phyloP scores from a whole-genome alignment of 2,797 vertebrate genomes.

The Urocyon cinereoargenteus region DNA sequence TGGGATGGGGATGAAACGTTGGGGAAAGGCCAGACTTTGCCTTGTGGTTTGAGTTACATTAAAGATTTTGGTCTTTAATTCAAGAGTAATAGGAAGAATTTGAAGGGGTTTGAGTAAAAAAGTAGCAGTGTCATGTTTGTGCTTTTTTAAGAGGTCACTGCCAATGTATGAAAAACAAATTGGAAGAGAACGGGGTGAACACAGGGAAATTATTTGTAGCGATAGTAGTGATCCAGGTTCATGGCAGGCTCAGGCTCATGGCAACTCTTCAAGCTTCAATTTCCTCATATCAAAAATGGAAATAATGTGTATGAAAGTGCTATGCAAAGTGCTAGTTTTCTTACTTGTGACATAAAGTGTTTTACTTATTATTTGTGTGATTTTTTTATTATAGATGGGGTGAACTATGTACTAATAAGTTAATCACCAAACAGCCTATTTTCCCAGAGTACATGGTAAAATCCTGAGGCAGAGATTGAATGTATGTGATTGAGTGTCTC shows the following conservation, averaged over 20 bases:
- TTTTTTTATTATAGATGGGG: background rate
- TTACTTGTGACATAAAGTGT: background rate
- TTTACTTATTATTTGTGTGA: slow-evolving; percentile 7
- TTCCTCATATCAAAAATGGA: background rate
- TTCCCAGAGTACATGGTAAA: background rate
- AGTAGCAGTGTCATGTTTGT: background rate
- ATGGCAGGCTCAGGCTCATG: background rate
- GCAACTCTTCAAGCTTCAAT: background rate
- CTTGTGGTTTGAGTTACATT: background rate
- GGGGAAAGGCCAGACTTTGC: background rate
- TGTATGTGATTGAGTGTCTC: background rate
- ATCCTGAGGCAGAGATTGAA: background rate
- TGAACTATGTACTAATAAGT: background rate
- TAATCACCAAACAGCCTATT: background rate
- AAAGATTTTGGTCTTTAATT: slow-evolving; percentile 22
- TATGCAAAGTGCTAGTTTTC: background rate
- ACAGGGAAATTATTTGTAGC: background rate
- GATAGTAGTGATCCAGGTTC: background rate
- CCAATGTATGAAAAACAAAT: background rate
- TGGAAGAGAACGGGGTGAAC: background rate
- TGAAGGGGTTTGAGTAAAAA: background rate
- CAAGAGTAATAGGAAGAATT: background rate
- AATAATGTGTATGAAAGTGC: background rate
- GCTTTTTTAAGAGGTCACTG: background rate
- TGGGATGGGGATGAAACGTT: background rate